Percentiles rank a stretch among this genome's conserved stretches.
phyloP scores from a whole-genome alignment of 2,888 invertebrate genomes.

The Odontocolon sp. region DNA sequence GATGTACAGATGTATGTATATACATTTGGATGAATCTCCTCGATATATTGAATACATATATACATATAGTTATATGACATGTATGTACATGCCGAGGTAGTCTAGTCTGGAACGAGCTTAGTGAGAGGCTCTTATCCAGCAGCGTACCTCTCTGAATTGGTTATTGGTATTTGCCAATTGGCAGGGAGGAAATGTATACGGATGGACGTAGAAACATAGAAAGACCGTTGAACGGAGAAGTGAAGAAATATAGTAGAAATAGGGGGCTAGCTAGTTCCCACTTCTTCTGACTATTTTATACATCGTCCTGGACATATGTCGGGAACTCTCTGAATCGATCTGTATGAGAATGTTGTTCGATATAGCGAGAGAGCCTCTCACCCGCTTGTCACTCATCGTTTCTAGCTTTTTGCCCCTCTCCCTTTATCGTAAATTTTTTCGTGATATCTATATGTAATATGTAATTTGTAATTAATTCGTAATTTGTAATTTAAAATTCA shows the following conservation, averaged over 20 bases:
- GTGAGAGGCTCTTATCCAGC: not conserved
- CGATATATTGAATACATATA: not conserved
- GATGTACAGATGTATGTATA: constrained; percentile 10
- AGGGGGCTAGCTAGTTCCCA: not conserved
- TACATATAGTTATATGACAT: not conserved
- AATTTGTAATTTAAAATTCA: too few relatives aligned
- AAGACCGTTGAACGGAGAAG: not conserved
- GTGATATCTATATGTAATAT: too few relatives aligned
- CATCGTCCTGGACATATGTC: constrained; percentile 38
- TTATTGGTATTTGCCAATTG: constrained; percentile 69
- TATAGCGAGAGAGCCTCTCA: too few relatives aligned
- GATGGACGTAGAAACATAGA: not conserved
- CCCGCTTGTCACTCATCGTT: not conserved
- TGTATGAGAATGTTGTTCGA: too few relatives aligned
- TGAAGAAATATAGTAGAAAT: constrained; percentile 10
- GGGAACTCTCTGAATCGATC: constrained; percentile 18
- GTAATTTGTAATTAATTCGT: too few relatives aligned
- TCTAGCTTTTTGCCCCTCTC: too few relatives aligned
- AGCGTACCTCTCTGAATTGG: constrained; percentile 67
- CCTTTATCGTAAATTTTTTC: too few relatives aligned
- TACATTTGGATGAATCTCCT: constrained; percentile 19
- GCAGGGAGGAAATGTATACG: constrained; percentile 35
- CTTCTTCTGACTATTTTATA: constrained; percentile 45
- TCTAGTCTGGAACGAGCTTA: too few relatives aligned
- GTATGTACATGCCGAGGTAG: not conserved